Evolutionary conservation across 2,888 invertebrate genomes (phyloP).

Genomic region (Eristalis arbustorum): DNA sequence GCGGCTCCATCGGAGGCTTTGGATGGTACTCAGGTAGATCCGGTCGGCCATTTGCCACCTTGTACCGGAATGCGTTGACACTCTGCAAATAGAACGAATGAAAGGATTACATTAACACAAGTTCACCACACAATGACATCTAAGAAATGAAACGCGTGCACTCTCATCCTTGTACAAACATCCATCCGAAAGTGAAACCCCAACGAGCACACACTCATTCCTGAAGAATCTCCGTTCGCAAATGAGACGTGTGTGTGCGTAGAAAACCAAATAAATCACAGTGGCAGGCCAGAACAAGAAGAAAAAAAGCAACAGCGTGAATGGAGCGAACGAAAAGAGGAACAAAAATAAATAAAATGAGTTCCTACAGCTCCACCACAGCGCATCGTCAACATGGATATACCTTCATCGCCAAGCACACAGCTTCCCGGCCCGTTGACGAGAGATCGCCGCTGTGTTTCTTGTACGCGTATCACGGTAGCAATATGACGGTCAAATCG

Average conservation of each 20-base stretch:
- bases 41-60: conserved; percentile 77
- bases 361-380: not conserved
- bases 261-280: conserved; percentile 37
- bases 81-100: conserved; percentile 74
- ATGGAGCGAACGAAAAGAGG: not conserved
- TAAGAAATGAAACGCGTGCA: not conserved
- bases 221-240: not conserved
- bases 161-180: not conserved
- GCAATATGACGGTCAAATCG: conserved; percentile 63
- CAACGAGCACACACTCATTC: conserved; percentile 7
- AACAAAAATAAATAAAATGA: conserved; percentile 19
- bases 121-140: not conserved
- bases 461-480: conserved; percentile 62
- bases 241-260: conserved; percentile 4
- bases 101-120: not conserved
- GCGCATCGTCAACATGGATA: conserved; percentile 7
- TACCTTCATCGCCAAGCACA: conserved; percentile 15
- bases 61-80: conserved; percentile 77
- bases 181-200: conserved; percentile 20
- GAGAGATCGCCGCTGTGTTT: conserved; percentile 35
- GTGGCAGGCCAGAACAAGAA: not conserved
- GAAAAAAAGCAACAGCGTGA: conserved; percentile 5
- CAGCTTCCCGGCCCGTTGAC: conserved; percentile 5
- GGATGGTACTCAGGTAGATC: conserved; percentile 78
- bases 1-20: conserved; percentile 78